These are phyloP conservation scores for Conistra vaccinii DNA, from an alignment of 2,888 invertebrate species.

Conservation along the genomic window DNA sequence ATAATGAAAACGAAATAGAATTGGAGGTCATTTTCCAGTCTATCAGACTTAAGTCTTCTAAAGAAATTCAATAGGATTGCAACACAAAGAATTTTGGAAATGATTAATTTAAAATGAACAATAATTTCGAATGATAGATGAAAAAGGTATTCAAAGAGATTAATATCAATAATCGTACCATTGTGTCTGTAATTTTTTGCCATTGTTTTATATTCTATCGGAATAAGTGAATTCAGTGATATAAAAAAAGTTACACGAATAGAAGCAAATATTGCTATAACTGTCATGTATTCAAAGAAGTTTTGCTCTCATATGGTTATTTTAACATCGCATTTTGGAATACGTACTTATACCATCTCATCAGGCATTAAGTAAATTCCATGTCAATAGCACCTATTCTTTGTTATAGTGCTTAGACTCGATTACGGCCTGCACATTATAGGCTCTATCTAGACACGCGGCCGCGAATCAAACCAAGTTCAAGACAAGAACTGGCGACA, in stretches of 20 bases:
- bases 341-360: not conserved
- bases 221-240: not conserved
- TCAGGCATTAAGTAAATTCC: not conserved
- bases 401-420: not conserved
- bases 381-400: not conserved
- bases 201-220: slow-evolving; percentile 3
- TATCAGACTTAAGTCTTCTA: slow-evolving; percentile 8
- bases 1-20: slow-evolving; percentile 23
- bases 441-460: too few relatives aligned
- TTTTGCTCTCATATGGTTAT: not conserved
- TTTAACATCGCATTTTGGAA: not conserved
- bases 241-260: not conserved
- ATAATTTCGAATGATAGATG: slow-evolving; percentile 15
- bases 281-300: not conserved
- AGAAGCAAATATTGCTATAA: not conserved
- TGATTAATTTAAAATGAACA: slow-evolving; percentile 37
- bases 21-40: slow-evolving; percentile 46
- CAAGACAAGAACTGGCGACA: too few relatives aligned
- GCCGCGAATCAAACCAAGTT: too few relatives aligned
- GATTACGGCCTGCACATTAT: not conserved
- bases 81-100: slow-evolving; percentile 35
- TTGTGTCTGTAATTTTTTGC: not conserved
- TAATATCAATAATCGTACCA: not conserved
- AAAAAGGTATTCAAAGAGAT: slow-evolving; percentile 23
- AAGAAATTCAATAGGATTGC: slow-evolving; percentile 26